Evolutionary conservation across 2,113 vertebrate genomes (phyloP).

Genomic region (Caranx melampygus): DNA sequence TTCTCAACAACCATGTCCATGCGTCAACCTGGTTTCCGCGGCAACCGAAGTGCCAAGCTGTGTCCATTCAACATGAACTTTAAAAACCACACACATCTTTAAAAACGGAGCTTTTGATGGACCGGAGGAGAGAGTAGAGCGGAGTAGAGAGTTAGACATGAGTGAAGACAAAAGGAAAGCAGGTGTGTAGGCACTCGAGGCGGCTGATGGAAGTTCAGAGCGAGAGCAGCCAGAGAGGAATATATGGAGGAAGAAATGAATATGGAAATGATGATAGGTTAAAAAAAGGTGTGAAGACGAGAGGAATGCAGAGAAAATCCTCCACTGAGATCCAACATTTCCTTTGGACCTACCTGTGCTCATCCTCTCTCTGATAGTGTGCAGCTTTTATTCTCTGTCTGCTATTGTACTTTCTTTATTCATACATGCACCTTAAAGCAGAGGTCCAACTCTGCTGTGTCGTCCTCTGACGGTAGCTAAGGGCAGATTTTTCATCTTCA

Average conservation of each 20-base stretch:
- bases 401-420: neutral
- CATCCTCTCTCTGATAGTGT: neutral
- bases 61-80: conserved; percentile 72
- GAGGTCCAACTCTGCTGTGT: neutral
- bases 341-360: neutral
- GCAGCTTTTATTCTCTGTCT: neutral
- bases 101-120: conserved; percentile 73
- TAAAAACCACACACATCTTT: conserved; percentile 65
- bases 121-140: conserved; percentile 26
- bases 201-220: conserved; percentile 62
- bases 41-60: conserved; percentile 75
- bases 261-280: conserved; percentile 31
- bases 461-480: neutral
- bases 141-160: neutral
- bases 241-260: conserved; percentile 17
- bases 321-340: conserved; percentile 26
- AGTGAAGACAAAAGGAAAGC: conserved; percentile 36
- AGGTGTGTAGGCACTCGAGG: conserved; percentile 37
- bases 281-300: conserved; percentile 10
- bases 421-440: neutral
- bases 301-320: conserved; percentile 11
- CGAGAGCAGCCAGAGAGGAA: conserved; percentile 48
- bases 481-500: neutral
- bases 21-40: conserved; percentile 78
- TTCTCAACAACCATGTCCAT: conserved; percentile 57